Percentiles rank a stretch among this genome's conserved stretches.
Conservation (phyloP, 2,888 invertebrate genomes). For the Protophormia terraenovae region DNA sequence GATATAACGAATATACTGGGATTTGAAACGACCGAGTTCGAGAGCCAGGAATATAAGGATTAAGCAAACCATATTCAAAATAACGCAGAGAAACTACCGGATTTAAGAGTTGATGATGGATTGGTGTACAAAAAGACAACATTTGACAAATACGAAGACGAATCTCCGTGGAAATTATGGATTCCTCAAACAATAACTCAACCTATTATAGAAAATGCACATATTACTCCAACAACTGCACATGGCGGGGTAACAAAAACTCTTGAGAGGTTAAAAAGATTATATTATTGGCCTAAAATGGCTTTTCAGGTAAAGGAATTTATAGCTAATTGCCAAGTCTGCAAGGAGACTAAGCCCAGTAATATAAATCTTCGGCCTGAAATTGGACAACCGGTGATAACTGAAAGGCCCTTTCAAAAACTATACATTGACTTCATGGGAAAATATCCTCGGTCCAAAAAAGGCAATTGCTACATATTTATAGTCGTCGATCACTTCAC, state of each 20-base stretch:
- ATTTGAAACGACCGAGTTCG: neutral
- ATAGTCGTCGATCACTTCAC: neutral
- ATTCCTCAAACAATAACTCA: neutral
- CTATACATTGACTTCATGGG: constrained; percentile 1
- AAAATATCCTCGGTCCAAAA: neutral
- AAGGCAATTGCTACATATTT: neutral
- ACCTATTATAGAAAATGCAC: neutral
- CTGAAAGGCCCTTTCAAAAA: constrained; percentile 7
- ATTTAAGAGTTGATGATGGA: neutral
- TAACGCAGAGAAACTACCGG: neutral
- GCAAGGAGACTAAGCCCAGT: neutral
- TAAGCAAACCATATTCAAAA: neutral
- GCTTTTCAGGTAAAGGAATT: neutral
- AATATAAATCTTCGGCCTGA: neutral
- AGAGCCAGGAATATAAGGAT: neutral
- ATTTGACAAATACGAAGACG: neutral
- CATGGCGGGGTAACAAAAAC: neutral
- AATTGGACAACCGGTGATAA: neutral
- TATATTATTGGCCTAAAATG: neutral
- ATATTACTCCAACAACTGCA: neutral
- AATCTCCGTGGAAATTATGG: neutral
- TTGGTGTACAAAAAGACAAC: neutral
- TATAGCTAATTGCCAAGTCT: neutral
- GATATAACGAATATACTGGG: neutral
- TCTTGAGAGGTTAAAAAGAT: neutral